phyloP scores from a whole-genome alignment of 2,888 invertebrate species.

The Amblyjoppa proteus region DNA sequence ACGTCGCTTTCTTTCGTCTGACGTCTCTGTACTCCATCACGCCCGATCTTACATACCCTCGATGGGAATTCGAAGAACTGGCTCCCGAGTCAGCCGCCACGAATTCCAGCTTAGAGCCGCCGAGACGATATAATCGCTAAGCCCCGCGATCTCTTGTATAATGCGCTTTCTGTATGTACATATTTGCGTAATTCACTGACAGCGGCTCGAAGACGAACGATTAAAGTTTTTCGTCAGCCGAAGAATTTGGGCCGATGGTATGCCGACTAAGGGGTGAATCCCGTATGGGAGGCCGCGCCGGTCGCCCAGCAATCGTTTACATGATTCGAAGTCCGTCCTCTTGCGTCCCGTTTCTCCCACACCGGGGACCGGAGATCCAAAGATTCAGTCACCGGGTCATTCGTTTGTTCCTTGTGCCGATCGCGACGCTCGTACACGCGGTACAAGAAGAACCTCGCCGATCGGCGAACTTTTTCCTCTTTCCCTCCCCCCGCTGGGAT shows the following conservation, averaged over 20 bases:
- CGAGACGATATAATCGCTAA: constrained; percentile 35
- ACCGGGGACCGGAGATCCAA: not conserved
- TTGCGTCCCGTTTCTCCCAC: not conserved
- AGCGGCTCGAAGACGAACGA: constrained; percentile 9
- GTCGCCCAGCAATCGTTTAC: constrained; percentile 46
- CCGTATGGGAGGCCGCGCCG: constrained; percentile 6
- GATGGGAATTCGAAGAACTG: constrained; percentile 21
- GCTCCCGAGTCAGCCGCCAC: not conserved
- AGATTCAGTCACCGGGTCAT: constrained; percentile 50
- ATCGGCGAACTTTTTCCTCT: constrained; percentile 39
- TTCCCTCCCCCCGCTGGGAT: not conserved
- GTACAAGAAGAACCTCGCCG: constrained; percentile 19
- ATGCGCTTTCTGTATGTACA: constrained; percentile 16
- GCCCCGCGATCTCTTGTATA: not conserved
- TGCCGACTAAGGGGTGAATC: not conserved
- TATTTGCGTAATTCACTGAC: constrained; percentile 37
- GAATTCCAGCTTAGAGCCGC: constrained; percentile 8
- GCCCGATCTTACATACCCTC: not conserved
- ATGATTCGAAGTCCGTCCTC: constrained; percentile 26
- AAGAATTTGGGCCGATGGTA: constrained; percentile 27
- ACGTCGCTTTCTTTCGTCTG: constrained; percentile 15
- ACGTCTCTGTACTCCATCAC: constrained; percentile 16
- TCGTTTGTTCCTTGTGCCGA: constrained; percentile 28
- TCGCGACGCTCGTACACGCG: not conserved
- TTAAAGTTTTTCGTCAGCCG: constrained; percentile 31